phyloP scores from a whole-genome alignment of 2,888 invertebrate species.

The Tiliacea citrago region DNA sequence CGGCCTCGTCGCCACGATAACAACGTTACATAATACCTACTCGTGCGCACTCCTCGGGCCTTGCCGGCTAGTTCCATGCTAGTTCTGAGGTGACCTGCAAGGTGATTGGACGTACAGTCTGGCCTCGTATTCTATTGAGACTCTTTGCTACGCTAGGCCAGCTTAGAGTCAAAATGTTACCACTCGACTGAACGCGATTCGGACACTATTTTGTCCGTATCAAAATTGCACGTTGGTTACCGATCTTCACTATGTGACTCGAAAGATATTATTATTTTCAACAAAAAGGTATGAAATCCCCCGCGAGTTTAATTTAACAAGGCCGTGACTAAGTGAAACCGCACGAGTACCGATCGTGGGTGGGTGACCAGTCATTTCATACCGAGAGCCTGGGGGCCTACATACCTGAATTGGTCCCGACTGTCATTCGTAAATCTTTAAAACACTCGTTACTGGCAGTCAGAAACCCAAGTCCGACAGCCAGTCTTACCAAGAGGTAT shows the following conservation, averaged over 20 bases:
- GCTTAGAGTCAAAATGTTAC: not conserved
- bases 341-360: not conserved
- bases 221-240: not conserved
- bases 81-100: not conserved
- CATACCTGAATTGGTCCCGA: not conserved
- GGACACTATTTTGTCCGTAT: too few species aligned
- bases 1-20: constrained; percentile 14
- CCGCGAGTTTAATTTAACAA: not conserved
- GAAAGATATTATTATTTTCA: not conserved
- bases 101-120: not conserved
- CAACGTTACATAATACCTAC: not conserved
- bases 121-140: not conserved
- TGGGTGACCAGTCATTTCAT: not conserved
- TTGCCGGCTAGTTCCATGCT: not conserved
- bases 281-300: not conserved
- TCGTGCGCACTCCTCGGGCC: not conserved
- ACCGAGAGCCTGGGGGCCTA: not conserved
- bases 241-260: not conserved
- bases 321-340: not conserved
- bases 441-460: not conserved
- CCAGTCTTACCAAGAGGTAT: not conserved
- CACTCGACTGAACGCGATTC: not conserved
- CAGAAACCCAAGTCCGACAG: not conserved
- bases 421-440: not conserved
- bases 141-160: not conserved